A percentile compares a stretch with the other conserved stretches of the same genome.
phyloP scores from a whole-genome alignment of 2,797 vertebrate genomes.

The Oceanodroma leucorhoa region DNA sequence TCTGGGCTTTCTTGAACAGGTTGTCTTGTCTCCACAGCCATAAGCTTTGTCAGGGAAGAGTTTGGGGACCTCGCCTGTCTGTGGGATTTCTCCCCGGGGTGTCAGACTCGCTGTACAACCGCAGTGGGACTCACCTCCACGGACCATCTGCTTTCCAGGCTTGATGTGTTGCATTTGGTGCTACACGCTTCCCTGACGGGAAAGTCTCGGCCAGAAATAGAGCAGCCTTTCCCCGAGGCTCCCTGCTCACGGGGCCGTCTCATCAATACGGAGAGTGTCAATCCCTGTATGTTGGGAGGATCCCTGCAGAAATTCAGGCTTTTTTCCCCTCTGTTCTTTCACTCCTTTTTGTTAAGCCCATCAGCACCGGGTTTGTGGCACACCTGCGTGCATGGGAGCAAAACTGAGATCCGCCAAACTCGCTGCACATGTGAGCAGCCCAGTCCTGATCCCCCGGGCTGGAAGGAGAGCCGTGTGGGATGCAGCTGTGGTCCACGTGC shows the following conservation, averaged over 20 bases:
- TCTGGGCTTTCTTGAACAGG: background rate
- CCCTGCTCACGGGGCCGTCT: background rate
- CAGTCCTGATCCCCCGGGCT: fast-evolving
- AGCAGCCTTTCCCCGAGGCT: background rate
- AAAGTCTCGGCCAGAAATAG: conserved; percentile 10
- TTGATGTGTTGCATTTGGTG: background rate
- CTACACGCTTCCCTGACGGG: background rate
- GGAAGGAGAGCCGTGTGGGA: background rate
- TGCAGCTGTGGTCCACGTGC: fast-evolving
- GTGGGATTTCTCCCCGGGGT: background rate
- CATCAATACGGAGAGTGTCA: fast-evolving
- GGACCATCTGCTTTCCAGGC: conserved; percentile 30
- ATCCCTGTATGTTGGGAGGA: background rate
- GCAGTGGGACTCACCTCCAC: conserved; percentile 38
- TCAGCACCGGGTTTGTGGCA: fast-evolving
- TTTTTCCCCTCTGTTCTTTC: background rate
- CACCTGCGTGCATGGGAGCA: fast-evolving
- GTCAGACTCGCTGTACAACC: background rate
- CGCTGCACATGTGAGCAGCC: fast-evolving
- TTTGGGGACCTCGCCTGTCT: background rate
- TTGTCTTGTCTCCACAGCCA: background rate
- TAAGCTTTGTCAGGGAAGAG: background rate
- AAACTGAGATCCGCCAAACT: background rate
- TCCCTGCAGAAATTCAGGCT: background rate
- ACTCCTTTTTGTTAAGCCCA: background rate